These are phyloP conservation scores for Betta splendens DNA, from an alignment of 2,797 vertebrate species.

Conservation along the genomic window DNA sequence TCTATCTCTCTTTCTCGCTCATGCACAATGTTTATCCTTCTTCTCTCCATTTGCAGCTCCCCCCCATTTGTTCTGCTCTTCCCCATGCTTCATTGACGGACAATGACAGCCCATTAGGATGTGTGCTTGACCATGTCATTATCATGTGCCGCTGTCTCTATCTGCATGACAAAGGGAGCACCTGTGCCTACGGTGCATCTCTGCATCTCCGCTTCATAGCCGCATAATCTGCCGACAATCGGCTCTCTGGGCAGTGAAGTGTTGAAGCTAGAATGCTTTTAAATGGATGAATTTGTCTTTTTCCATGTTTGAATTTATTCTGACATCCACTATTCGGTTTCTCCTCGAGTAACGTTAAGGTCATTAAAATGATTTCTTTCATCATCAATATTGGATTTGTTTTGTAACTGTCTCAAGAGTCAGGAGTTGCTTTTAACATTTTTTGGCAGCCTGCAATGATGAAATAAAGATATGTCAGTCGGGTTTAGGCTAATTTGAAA, in stretches of 20 bases:
- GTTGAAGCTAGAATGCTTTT: not conserved
- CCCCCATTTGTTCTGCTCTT: constrained; percentile 39
- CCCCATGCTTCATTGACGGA: constrained; percentile 43
- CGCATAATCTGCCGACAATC: constrained; percentile 7
- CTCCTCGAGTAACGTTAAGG: not conserved
- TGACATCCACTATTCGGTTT: not conserved
- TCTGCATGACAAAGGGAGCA: constrained; percentile 74
- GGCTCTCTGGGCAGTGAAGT: constrained; percentile 1
- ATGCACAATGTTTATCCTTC: constrained; percentile 30
- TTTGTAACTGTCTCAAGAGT: not conserved
- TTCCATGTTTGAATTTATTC: not conserved
- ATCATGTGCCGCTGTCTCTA: constrained; percentile 40
- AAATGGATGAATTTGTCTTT: not conserved
- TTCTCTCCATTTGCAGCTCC: constrained; percentile 41
- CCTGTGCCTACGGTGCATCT: constrained; percentile 42
- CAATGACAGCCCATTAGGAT: constrained; percentile 60
- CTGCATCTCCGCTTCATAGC: constrained; percentile 2
- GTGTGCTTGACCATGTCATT: constrained; percentile 65
- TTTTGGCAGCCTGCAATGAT: constrained; percentile 10
- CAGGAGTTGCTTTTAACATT: constrained; percentile 4
- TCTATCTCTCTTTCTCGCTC: constrained; percentile 1
- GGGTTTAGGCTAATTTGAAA: constrained; percentile 15
- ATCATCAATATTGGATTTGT: not conserved
- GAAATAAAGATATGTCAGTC: constrained; percentile 2
- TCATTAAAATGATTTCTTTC: constrained; percentile 5